Base-by-base conservation (phyloP, 1,140 invertebrate genomes). In the Glossosoma conforme region DNA sequence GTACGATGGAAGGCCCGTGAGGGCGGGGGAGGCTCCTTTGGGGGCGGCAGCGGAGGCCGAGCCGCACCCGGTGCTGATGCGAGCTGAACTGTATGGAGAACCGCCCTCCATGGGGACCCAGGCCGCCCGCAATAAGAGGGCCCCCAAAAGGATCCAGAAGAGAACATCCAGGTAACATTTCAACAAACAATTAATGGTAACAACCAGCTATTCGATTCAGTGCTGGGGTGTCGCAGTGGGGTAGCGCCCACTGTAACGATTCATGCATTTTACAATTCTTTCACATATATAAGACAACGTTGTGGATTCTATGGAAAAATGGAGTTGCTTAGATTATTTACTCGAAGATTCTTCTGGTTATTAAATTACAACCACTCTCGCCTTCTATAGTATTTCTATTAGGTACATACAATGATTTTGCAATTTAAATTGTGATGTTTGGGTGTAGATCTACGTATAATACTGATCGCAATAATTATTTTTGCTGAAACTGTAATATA, bases 1-100 rank as follows among this genome's bases (percentile, higher is more conserved):
- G 3, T 58, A 58, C 13, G 56, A 58, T 36, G 56, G 56, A 11
- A 47, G 54, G 21, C 56, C 52, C 3, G 54, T 58, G n/a, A 19
- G 45, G n/a, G 56, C 37, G 11, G 47, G 24, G n/a, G 47, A 44
- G 6, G 35, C 41, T 11, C 43, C 24, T 2, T 6, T 2, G 1
- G 44, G 42, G 13, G 10, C 41, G 5, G 17, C 33, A 6, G 10
- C 10, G 13, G 15, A 15, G 18, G 13, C 53, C 13, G 32, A 65
- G n/a, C 5, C 45, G 13, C 70, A 71, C 52, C 40, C 28, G 3
- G 62, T 75, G 20, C 67, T 75, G 41, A 70, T 74, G 71, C 62
- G 72, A 33, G 68, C 72, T 17, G 71, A 73, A 58, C 52, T 74
- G 48, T 75, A 73, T 41, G 71, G 70, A 6, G 72, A 74, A 46